Conservation (phyloP, 2,113 vertebrate species). For the Tragulus kanchil region DNA sequence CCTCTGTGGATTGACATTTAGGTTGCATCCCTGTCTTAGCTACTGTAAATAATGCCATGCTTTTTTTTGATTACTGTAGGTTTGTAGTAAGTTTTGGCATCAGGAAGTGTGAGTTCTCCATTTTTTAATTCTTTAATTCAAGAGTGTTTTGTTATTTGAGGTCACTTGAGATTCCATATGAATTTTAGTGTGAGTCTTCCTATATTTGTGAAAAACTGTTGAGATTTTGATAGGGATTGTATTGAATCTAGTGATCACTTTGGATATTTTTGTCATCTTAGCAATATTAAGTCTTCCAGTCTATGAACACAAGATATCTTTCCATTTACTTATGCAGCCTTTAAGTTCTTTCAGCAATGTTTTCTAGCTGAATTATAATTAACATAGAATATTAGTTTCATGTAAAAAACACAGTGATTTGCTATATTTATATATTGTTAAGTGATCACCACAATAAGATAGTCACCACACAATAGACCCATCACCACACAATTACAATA, state of each 20-base stretch:
- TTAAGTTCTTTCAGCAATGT: neutral
- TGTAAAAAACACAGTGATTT: too few species aligned
- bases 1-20: too few species aligned
- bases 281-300: neutral
- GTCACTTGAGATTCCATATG: neutral
- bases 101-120: neutral
- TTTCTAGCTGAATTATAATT: neutral
- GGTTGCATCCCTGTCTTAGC: too few species aligned
- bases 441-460: too few species aligned
- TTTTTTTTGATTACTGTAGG: neutral
- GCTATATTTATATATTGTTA: too few species aligned
- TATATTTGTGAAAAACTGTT: neutral
- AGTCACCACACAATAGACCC: too few species aligned
- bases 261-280: neutral
- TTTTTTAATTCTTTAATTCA: neutral
- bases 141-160: neutral
- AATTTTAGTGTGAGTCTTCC: neutral
- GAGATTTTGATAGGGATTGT: neutral
- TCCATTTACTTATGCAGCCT: neutral
- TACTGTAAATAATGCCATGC: too few species aligned
- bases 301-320: neutral
- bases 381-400: too few species aligned
- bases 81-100: slow-evolving; percentile 7
- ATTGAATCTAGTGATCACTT: neutral
- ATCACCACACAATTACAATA: too few species aligned